Base-by-base conservation (phyloP, 2,888 invertebrate genomes). In the Lithophane semibrunnea region DNA sequence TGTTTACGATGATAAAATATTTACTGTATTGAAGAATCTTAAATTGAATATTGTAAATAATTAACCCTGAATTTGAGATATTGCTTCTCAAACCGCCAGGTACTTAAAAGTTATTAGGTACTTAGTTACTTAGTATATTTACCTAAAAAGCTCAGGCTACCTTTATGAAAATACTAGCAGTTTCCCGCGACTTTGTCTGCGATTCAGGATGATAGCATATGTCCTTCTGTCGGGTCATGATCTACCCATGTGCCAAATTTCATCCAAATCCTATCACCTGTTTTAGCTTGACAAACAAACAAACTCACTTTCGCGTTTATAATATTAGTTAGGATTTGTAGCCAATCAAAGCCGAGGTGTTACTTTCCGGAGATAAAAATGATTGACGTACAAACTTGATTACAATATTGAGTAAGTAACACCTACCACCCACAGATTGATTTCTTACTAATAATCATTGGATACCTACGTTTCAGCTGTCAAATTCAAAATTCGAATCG, bases 1-100 rank as follows among this genome's bases (percentile, higher is more conserved):
- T 56, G 60, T 84, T 84, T 72, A 84, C 63, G 73, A 60, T 80
- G 29, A 24, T 66, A 63, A 75, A 78, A 71, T 44, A 65, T 78
- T 73, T 65, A 78, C 37, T 75, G 58, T 24, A 47, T 65, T 61
- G 8, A 82, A 60, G 37, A 61, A 65, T 37, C n/a, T 42, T 73
- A 73, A 66, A 69, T 78, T 70, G 49, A 64, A n/a, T 52, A 68
- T 37, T 67, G 47, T 44, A 44, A 44, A 69, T 61, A 77, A 66
- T 37, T 58, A 58, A 47, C 24, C 24, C 1, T 78, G 44, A 9
- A 58, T n/a, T 58, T 44, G 8, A 49, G 44, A n/a, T 52, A 52
- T 80, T 75, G 56, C 52, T 67, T 70, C 42, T 49, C 7, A 79
- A 72, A 58, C 29, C 56, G 9, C 3, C 56, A 9, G 18, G 7